Base-by-base conservation (phyloP, 2,797 vertebrate species). In the Podarcis siculus region DNA sequence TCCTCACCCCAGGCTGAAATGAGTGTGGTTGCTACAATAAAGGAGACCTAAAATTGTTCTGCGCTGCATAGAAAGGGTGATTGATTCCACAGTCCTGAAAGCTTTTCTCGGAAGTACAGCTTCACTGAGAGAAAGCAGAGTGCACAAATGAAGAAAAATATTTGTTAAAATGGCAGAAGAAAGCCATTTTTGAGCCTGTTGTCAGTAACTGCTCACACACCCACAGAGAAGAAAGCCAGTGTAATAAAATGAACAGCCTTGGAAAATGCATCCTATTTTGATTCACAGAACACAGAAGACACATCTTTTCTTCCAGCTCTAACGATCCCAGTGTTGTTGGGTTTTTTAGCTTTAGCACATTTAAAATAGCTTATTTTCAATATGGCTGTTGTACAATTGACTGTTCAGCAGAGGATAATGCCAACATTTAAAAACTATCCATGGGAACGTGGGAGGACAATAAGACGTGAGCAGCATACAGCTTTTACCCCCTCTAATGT, bases 51-150 rank as follows among this genome's bases (percentile, higher is more conserved):
- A 86, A 93, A 77, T 66, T 84, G 55, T 89, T 87, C 42, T 88
- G 89, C 21, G 8, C 77, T 55, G 82, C 78, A 91, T 1, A 3
- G 80, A 79, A 81, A 88, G 81, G 0, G 0, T 72, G 79, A 0
- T 3, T 93, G 81, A 86, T 88, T 86, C 23, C 79, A 91, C 73
- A 39, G 55, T 75, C 75, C 73, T 84, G 83, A 90, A 95, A 91
- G 90, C 55, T 37, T 88, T 91, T 91, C 77, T n/a, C 86, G 42
- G 67, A 45, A 75, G 79, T 0, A 0, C 0, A 0, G 3, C 58
- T 30, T 85, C 90, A 79, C 78, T 1, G 86, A 78, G 76, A 91
- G 39, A 2, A 83, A 82, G 35, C 75, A 91, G 85, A 32, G 80
- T 79, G 72, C 19, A 78, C 15, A 75, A 82, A 80, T 83, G 42